Evolutionary conservation across 2,797 vertebrate species (phyloP).

Genomic region (Circus cinereus): DNA sequence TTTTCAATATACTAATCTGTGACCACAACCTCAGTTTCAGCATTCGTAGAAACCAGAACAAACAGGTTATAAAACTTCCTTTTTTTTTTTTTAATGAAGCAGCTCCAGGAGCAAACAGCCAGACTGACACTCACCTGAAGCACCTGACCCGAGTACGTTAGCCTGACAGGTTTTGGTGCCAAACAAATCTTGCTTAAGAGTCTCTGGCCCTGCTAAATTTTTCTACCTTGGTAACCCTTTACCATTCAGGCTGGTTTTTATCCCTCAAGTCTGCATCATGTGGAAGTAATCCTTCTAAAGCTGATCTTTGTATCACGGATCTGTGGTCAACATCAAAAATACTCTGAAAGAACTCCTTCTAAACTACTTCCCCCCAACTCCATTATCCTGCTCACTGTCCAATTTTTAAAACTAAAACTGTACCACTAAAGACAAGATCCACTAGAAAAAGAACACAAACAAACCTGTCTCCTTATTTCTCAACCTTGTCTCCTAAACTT

Average conservation of each 20-base stretch:
- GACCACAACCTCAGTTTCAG: neutral
- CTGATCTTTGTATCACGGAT: neutral
- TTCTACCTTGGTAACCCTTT: neutral
- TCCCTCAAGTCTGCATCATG: neutral
- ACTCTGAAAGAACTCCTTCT: neutral
- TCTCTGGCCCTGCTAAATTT: neutral
- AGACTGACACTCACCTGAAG: neutral
- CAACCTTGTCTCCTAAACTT: neutral
- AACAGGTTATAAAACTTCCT: neutral
- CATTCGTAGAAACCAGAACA: neutral
- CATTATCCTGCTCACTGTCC: neutral
- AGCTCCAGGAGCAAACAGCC: neutral
- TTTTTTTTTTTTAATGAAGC: neutral
- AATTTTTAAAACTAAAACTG: neutral
- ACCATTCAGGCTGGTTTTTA: neutral
- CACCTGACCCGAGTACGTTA: rapidly evolving
- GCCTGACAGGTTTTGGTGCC: neutral
- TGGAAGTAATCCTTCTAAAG: neutral
- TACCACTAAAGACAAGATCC: neutral
- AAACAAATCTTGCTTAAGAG: neutral
- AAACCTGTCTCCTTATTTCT: neutral
- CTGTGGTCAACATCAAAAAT: neutral
- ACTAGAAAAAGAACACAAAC: neutral
- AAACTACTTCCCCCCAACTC: neutral
- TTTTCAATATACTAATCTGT: neutral